Evolutionary conservation across 2,113 vertebrate species (phyloP), one percentile per base, ranked within the genome.

Genomic region (Corydoras sp.): DNA sequence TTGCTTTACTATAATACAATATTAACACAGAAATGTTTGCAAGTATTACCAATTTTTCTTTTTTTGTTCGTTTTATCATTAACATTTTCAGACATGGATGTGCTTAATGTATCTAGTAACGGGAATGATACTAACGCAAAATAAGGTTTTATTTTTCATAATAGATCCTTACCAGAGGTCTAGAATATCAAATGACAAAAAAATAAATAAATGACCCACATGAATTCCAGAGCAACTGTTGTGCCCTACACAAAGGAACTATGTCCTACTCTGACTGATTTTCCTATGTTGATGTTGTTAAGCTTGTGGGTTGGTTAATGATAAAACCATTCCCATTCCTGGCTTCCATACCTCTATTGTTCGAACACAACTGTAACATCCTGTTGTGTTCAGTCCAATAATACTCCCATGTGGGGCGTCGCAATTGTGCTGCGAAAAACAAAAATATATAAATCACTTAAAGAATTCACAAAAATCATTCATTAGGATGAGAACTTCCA

Each of bases 281-380:
- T 79, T 79, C 73, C 77, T 61, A 64, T 55, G 65, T 62, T 56
- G 59, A 70, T 72, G 70, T 63, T 78, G 73, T 75, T 78, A 32
- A 59, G 65, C 64, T 51, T 60, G 62, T 2, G 35, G 68, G 30
- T 59, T 72, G 30, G 68, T 68, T 79, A 75, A 79, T 79, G 77
- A 75, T 72, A 79, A 75, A 79, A 75, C 66, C 73, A 69, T 72
- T 69, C 70, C 73, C 65, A 64, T 65, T 75, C 69, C 73, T 78
- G 69, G 73, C 77, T 65, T 48, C 12, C 61, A 65, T 62, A 71
- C 56, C 69, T 56, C 74, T 68, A 75, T 75, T 75, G 73, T 75
- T 78, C 77, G 54, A 15, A 68, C 24, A 58, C 32, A 64, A 75
- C 60, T 64, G 77, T 74, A 68, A 69, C 73, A 75, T 78, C 69